Base-by-base conservation (phyloP, 2,888 invertebrate genomes). In the Metallyticus violacea region DNA sequence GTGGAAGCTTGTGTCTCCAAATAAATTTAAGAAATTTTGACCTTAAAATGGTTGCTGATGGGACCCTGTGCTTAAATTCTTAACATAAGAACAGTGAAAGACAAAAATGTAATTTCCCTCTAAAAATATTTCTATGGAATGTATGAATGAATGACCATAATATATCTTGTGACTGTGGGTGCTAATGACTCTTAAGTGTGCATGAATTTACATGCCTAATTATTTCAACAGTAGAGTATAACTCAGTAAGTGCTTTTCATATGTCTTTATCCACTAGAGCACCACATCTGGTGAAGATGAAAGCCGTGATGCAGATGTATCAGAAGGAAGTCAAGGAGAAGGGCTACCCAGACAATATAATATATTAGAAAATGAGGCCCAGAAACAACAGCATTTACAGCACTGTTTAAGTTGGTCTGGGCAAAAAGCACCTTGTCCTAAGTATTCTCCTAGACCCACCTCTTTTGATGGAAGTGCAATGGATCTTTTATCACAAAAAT, bases 271-370 rank as follows among this genome's bases (percentile, higher is more conserved):
- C 30, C 79, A 83, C 22, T 76, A 86, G 86, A 83, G 87, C 26
- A 81, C 86, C 76, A 86, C 85, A 25, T 88, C 88, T 26, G 85
- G 86, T 29, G 88, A 88, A 30, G 88, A 88, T 30, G 87, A 86
- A 79, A 84, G 79, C n/a, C 86, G 85, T n/a, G 87, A 87, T 80
- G 87, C 85, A 62, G 87, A 87, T 62, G 85, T 85, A 22, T 86
- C 88, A 9, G 87, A 87, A 79, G 86, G 85, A 30, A 87, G 88
- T 78, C 86, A 77, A 62, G 79, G 79, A 22, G 85, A 85, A 6
- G 85, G 81, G 85, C 27, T n/a, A 22, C 28, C 77, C 9, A 81
- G 25, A 7, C 40, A 40, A 7, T 9, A 40, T 40, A 9, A 40
- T 30, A 7, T 5, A 30, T 30, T 30, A 5, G 7, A 77, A 77